Evolutionary conservation across 2,113 vertebrate genomes (phyloP).

Genomic region (Chrysemys picta): DNA sequence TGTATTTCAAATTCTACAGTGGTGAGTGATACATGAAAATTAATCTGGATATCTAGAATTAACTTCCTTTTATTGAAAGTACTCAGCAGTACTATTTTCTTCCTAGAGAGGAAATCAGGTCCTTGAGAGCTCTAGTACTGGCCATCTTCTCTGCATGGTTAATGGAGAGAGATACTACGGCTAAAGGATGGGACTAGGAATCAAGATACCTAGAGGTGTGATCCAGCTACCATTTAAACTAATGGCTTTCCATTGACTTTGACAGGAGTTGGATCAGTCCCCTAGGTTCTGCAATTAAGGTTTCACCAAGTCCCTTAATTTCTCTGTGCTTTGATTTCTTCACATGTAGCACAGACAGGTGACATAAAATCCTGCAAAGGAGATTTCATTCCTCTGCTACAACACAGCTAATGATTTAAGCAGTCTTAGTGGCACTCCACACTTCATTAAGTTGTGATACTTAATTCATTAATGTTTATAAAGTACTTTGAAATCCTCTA

Average conservation of each 20-base stretch:
- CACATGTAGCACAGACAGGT: not conserved
- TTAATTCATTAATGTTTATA: not conserved
- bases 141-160: fast-evolving
- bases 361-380: not conserved
- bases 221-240: not conserved
- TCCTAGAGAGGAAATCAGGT: fast-evolving
- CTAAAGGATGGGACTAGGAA: not conserved
- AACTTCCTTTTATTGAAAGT: not conserved
- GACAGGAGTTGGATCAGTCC: not conserved
- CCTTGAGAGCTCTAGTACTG: not conserved
- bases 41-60: not conserved
- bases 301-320: not conserved
- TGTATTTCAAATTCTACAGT: fast-evolving
- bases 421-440: not conserved
- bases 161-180: fast-evolving
- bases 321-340: not conserved
- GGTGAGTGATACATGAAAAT: not conserved
- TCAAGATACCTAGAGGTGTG: not conserved
- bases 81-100: not conserved
- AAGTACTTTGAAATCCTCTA: slow-evolving; percentile 6
- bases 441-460: not conserved
- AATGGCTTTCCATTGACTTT: not conserved
- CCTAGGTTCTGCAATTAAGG: not conserved
- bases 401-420: not conserved
- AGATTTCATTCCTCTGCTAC: not conserved